These are phyloP conservation scores for Caenorhabditis virilis DNA, from an alignment of 2,888 invertebrate genomes.

Conservation along the genomic window DNA sequence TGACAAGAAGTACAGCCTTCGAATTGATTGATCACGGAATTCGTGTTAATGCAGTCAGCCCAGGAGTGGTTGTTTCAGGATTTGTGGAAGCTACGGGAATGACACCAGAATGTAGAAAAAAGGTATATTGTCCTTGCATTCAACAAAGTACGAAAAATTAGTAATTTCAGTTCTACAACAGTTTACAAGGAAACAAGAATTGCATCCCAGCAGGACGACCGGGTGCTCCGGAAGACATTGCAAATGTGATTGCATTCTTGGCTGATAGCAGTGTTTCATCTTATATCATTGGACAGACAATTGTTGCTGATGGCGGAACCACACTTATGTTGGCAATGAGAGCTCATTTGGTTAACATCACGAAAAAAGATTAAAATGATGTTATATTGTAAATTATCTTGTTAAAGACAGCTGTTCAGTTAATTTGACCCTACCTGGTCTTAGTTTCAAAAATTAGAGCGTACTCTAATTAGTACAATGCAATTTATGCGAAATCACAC, in stretches of 20 bases:
- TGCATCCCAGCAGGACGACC: slow-evolving; percentile 11
- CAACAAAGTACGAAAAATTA: slow-evolving; percentile 11
- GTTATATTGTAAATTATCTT: too few species aligned
- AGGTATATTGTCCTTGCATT: not conserved
- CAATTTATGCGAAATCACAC: too few species aligned
- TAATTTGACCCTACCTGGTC: too few species aligned
- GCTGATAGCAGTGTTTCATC: slow-evolving; percentile 19
- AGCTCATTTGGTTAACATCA: slow-evolving; percentile 6
- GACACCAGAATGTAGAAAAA: slow-evolving; percentile 1
- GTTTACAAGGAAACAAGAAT: slow-evolving; percentile 6
- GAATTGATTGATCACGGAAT: slow-evolving; percentile 7
- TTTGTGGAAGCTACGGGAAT: slow-evolving; percentile 17
- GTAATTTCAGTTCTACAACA: slow-evolving; percentile 5
- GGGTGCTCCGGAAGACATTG: slow-evolving; percentile 22
- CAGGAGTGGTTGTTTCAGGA: slow-evolving; percentile 13
- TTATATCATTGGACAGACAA: slow-evolving; percentile 25
- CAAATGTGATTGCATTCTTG: slow-evolving; percentile 18
- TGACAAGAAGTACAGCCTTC: slow-evolving; percentile 18
- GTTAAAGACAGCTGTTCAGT: too few species aligned
- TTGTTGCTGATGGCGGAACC: slow-evolving; percentile 21
- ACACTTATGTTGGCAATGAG: slow-evolving; percentile 11
- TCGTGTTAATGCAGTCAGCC: slow-evolving; percentile 13
- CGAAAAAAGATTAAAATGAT: too few species aligned
- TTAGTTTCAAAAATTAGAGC: too few species aligned
- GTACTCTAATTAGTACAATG: too few species aligned